A percentile compares a stretch with the other conserved stretches of the same genome.
phyloP scores from a whole-genome alignment of 1,140 invertebrate genomes.

The honey bee (Apis mellifera) region DNA sequence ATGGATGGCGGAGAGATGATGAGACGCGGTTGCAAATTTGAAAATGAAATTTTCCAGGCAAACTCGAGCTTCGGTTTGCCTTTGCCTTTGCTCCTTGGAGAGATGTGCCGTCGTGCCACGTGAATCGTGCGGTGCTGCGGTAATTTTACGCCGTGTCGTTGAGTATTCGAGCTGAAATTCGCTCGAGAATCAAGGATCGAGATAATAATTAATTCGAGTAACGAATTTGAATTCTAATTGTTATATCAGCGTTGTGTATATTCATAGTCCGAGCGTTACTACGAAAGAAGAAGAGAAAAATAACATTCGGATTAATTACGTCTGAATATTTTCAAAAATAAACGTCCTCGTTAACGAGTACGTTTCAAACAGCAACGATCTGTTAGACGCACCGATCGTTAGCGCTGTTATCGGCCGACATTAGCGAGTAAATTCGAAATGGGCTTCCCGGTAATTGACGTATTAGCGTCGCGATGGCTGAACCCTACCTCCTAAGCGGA shows the following conservation, averaged over 20 bases:
- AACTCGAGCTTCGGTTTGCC: too few species aligned
- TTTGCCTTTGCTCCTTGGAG: too few species aligned
- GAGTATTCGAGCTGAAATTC: too few species aligned
- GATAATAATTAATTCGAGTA: too few species aligned
- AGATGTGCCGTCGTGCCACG: too few species aligned
- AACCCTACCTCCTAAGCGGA: constrained; percentile 25
- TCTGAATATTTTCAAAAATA: background rate
- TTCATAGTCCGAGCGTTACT: too few species aligned
- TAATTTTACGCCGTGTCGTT: too few species aligned
- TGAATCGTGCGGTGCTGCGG: too few species aligned
- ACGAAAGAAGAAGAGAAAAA: background rate
- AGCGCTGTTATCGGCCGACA: constrained; percentile 4
- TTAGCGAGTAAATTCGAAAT: constrained; percentile 37
- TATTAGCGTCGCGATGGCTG: constrained; percentile 19
- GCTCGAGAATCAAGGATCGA: too few species aligned
- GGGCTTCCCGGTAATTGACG: constrained; percentile 28
- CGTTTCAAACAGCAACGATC: background rate
- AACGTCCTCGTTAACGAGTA: background rate
- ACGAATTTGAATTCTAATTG: too few species aligned
- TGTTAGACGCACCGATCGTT: background rate
- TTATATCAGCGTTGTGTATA: too few species aligned
- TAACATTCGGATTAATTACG: background rate
- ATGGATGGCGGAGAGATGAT: background rate
- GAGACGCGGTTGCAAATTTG: background rate
- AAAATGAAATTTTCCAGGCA: background rate